Conservation (phyloP, 2,888 invertebrate species). For the Aspidiotus rigidus region DNA sequence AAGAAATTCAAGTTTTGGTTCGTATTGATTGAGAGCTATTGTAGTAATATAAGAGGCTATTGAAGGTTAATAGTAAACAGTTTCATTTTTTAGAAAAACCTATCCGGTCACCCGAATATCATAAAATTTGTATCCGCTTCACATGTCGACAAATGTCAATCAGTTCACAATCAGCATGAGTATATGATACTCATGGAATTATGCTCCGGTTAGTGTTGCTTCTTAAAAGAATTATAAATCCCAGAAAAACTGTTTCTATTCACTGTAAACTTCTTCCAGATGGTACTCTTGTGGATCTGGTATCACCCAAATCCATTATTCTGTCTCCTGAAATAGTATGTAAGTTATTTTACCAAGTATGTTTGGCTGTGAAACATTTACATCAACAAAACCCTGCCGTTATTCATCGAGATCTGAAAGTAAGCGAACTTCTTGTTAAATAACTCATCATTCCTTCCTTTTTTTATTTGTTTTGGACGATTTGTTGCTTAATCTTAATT, state of each 20-base stretch:
- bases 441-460: too few relatives aligned
- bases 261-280: constrained; percentile 42
- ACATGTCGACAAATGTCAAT: constrained; percentile 67
- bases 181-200: constrained; percentile 87
- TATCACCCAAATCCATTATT: constrained; percentile 52
- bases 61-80: background rate
- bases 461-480: background rate
- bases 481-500: background rate
- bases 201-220: constrained; percentile 60
- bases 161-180: constrained; percentile 73
- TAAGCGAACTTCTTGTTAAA: constrained; percentile 41
- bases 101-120: constrained; percentile 85
- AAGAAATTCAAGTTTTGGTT: constrained; percentile 67
- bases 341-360: constrained; percentile 83
- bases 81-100: constrained; percentile 54
- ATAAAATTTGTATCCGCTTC: constrained; percentile 80
- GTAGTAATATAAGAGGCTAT: background rate
- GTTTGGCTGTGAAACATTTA: constrained; percentile 85
- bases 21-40: background rate
- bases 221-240: background rate
- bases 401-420: constrained; percentile 89
- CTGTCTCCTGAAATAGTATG: constrained; percentile 62
- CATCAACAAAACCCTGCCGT: constrained; percentile 78
- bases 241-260: constrained; percentile 4
- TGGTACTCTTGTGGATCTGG: constrained; percentile 58